Percentiles rank a stretch among this genome's conserved stretches.
These are phyloP conservation scores for Phlogophora meticulosa DNA, from an alignment of 2,888 invertebrate genomes.

Conservation along the genomic window DNA sequence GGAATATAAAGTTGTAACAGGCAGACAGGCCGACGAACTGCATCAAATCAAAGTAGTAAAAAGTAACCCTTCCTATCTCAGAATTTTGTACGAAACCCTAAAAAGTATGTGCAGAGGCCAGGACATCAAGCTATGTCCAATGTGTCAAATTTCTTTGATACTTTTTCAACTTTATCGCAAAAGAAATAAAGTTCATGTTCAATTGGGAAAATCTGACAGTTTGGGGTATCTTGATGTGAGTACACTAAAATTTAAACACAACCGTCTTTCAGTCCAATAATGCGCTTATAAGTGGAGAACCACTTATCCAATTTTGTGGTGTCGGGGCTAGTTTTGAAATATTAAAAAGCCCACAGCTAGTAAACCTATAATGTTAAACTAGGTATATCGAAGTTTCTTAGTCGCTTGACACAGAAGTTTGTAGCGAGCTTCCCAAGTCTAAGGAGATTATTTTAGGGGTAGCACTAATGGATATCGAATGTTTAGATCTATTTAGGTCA, in stretches of 20 bases:
- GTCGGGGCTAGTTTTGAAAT: slow-evolving; percentile 8
- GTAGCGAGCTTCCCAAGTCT: slow-evolving; percentile 19
- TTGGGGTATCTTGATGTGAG: too few species aligned
- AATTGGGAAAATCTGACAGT: too few species aligned
- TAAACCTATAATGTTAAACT: slow-evolving; percentile 4
- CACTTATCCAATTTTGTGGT: background rate
- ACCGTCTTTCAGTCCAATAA: background rate
- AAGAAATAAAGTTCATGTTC: too few species aligned
- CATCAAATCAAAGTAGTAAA: background rate
- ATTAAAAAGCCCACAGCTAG: background rate
- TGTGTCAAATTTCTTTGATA: too few species aligned
- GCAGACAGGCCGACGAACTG: too few species aligned
- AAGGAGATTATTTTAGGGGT: slow-evolving; percentile 31
- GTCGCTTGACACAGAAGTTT: slow-evolving; percentile 17
- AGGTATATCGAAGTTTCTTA: slow-evolving; percentile 7
- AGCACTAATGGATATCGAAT: slow-evolving; percentile 52
- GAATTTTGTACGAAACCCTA: background rate
- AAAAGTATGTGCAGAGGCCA: too few species aligned
- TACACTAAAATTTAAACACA: background rate
- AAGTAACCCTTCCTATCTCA: background rate
- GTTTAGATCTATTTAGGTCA: slow-evolving; percentile 42
- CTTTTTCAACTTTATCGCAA: too few species aligned
- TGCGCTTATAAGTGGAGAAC: background rate
- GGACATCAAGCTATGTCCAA: too few species aligned
- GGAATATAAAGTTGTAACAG: too few species aligned